A percentile compares a stretch with the other conserved stretches of the same genome.
phyloP scores from a whole-genome alignment of 2,797 vertebrate genomes.

The Epinephelus malabaricus region DNA sequence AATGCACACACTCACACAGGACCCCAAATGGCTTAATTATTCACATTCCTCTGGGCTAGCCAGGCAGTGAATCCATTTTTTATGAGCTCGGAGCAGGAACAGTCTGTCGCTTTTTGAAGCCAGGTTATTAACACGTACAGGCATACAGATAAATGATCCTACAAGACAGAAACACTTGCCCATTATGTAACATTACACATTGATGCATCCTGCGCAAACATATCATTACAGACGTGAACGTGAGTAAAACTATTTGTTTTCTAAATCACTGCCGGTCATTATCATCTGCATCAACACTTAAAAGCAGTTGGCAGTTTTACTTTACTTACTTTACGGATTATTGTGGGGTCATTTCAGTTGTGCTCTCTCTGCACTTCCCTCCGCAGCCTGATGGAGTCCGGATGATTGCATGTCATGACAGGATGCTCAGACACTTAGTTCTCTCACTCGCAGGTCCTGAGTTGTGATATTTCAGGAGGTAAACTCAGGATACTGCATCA shows the following conservation, averaged over 20 bases:
- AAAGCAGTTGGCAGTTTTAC: constrained; percentile 22
- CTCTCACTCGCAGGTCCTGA: constrained; percentile 10
- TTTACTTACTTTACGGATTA: too few relatives aligned
- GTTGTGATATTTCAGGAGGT: constrained; percentile 18
- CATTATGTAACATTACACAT: constrained; percentile 44
- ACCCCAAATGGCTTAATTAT: constrained; percentile 79
- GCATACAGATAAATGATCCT: constrained; percentile 43
- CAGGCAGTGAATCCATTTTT: constrained; percentile 77
- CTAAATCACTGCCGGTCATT: constrained; percentile 16
- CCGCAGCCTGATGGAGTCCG: constrained; percentile 33
- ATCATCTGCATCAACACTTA: constrained; percentile 14
- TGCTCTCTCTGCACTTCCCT: constrained; percentile 31
- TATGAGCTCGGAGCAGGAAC: constrained; percentile 68
- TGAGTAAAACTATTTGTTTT: not conserved
- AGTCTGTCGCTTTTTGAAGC: constrained; percentile 62
- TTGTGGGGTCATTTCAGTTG: constrained; percentile 18
- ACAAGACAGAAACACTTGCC: constrained; percentile 35
- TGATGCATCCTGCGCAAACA: constrained; percentile 17
- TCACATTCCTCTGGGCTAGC: constrained; percentile 77
- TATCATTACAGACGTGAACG: not conserved
- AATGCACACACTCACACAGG: constrained; percentile 36
- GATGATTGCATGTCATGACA: constrained; percentile 33
- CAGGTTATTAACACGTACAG: constrained; percentile 66
- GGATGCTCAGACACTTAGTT: constrained; percentile 22
- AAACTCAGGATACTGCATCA: constrained; percentile 43